Evolutionary conservation across 2,888 invertebrate species (phyloP).

Genomic region (Perithous albicinctus): DNA sequence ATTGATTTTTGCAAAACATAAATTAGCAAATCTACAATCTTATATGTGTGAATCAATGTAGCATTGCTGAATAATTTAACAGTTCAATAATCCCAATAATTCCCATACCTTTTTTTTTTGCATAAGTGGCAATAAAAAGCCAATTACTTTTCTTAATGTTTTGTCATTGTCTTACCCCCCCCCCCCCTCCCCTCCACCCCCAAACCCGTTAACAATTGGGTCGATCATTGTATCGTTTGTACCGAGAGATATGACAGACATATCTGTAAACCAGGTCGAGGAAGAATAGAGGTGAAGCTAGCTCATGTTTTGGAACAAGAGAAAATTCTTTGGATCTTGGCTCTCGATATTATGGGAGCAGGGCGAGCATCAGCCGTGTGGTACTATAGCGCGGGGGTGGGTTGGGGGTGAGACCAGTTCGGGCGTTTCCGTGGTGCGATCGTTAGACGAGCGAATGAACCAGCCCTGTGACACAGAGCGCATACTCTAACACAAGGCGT

Average conservation of each 20-base stretch:
- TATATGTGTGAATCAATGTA: too few relatives aligned
- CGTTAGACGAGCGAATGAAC: slow-evolving; percentile 74
- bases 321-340: slow-evolving; percentile 63
- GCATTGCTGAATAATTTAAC: too few relatives aligned
- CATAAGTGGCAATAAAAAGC: too few relatives aligned
- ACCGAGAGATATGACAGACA: not conserved
- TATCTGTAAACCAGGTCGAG: not conserved
- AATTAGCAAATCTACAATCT: too few relatives aligned
- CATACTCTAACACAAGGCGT: slow-evolving; percentile 33
- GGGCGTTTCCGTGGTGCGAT: slow-evolving; percentile 80
- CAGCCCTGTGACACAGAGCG: slow-evolving; percentile 53
- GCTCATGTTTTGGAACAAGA: slow-evolving; percentile 2
- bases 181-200: too few relatives aligned
- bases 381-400: slow-evolving; percentile 62
- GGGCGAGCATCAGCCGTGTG: too few relatives aligned
- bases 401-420: slow-evolving; percentile 72
- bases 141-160: too few relatives aligned
- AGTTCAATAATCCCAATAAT: too few relatives aligned
- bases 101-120: too few relatives aligned
- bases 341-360: slow-evolving; percentile 37
- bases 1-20: too few relatives aligned
- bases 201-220: too few relatives aligned
- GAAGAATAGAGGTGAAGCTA: not conserved
- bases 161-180: too few relatives aligned
- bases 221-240: slow-evolving; percentile 24